Conservation (phyloP, 2,888 invertebrate species). For the Chymomyza amoena region DNA sequence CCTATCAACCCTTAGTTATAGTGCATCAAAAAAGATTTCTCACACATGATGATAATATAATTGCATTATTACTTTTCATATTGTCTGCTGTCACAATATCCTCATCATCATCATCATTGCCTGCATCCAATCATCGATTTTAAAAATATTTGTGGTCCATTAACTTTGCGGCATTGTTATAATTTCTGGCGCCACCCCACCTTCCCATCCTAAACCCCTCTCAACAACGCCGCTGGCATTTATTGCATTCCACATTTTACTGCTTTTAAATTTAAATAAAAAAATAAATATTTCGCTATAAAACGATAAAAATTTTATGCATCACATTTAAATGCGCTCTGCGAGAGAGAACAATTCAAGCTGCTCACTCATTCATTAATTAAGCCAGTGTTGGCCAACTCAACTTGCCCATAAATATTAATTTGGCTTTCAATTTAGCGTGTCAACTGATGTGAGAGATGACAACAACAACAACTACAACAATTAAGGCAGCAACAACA, state of each 20-base stretch:
- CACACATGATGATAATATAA: slow-evolving; percentile 40
- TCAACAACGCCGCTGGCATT: slow-evolving; percentile 14
- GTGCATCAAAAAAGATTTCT: background rate
- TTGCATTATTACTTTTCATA: slow-evolving; percentile 49
- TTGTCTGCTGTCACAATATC: slow-evolving; percentile 1
- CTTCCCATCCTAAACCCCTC: too few species aligned
- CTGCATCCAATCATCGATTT: slow-evolving; percentile 24
- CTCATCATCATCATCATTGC: slow-evolving; percentile 19
- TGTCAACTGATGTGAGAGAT: slow-evolving; percentile 5
- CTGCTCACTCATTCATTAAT: slow-evolving; percentile 48
- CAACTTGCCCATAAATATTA: slow-evolving; percentile 56
- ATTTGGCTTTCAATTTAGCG: slow-evolving; percentile 57
- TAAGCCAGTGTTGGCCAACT: slow-evolving; percentile 38
- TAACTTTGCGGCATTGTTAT: slow-evolving; percentile 37
- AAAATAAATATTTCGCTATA: background rate
- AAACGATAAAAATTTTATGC: background rate
- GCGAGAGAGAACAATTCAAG: slow-evolving; percentile 12
- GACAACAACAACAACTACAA: background rate
- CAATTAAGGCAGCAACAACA: slow-evolving; percentile 5
- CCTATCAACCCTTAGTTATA: background rate
- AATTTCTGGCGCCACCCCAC: slow-evolving; percentile 9
- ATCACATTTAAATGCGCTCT: slow-evolving; percentile 2
- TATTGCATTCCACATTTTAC: slow-evolving; percentile 22
- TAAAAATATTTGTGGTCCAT: slow-evolving; percentile 54
- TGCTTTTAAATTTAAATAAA: slow-evolving; percentile 18